phyloP scores from a whole-genome alignment of 2,113 vertebrate species.

The Dasypus novemcinctus region DNA sequence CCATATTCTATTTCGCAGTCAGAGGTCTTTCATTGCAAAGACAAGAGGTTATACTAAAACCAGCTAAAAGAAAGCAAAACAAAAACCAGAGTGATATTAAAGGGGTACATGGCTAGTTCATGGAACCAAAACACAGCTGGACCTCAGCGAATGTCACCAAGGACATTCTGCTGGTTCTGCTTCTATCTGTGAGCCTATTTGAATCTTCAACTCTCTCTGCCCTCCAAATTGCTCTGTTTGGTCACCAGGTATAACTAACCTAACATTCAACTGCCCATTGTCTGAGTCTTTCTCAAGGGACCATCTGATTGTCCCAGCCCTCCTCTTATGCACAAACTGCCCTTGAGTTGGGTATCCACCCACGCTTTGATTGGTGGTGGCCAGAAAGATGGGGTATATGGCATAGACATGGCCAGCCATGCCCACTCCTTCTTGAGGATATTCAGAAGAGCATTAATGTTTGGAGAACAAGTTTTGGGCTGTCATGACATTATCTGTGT shows the following conservation, averaged over 20 bases:
- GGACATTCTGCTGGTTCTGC: background rate
- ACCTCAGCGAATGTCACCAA: background rate
- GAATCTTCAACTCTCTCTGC: background rate
- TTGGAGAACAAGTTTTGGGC: background rate
- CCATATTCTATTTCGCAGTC: background rate
- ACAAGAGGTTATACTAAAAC: background rate
- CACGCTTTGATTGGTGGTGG: background rate
- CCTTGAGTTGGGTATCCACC: background rate
- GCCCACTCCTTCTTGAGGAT: background rate
- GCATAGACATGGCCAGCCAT: background rate
- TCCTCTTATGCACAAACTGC: background rate
- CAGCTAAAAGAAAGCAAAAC: background rate
- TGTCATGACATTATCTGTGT: background rate
- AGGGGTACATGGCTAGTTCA: background rate
- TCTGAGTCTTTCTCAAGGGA: background rate
- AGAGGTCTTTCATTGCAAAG: background rate
- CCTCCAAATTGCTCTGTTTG: background rate
- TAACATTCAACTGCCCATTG: background rate
- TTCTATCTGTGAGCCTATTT: background rate
- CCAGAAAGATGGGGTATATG: background rate
- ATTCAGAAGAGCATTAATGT: background rate
- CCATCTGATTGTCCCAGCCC: background rate
- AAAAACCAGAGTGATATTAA: background rate
- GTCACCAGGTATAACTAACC: background rate
- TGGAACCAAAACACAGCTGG: background rate